Base-by-base conservation (phyloP, 2,113 vertebrate species). In the Chauna torquata region DNA sequence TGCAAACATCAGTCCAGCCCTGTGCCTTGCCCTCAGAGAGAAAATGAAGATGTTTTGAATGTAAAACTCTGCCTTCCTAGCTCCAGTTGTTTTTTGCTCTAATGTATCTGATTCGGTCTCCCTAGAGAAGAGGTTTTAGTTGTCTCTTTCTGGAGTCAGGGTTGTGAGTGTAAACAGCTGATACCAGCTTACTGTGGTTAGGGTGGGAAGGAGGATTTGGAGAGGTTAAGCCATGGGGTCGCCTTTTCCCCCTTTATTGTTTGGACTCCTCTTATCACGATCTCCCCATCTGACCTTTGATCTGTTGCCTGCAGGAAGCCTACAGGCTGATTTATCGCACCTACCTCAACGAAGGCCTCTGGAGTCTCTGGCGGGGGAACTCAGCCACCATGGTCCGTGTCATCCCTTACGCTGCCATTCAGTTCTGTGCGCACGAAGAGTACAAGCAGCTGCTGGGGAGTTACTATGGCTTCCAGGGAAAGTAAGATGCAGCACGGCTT, bases 361-460 rank as follows among this genome's bases (percentile, higher is more conserved):
- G 99, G 97, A 99, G 99, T 91, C 97, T 99, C 70, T 99, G 99
- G 99, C 98, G 99, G 9, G 99, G 99, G 3, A 99, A 99, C 96
- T 99, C 99, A 0, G 99, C 99, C 98, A 99, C 99, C 91, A 99
- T 99, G 99, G 99, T 99, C 45, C 98, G 99, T 0, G 99, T 99
- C 50, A 98, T 99, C 75, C 99, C 99, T 1, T 99, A 99, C 0
- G 99, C 99, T 7, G 99, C 99, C 98, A 99, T 99, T 92, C 99
- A 99, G 98, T 99, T 99, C 98, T 99, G 99, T 28, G 98, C 99
- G 0, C 99, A 99, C 1, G 99, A 99, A 89, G 99, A 99, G 97
- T 99, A 99, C 98, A 99, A 99, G 94, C 96, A 97, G 36, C 90
- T 99, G 79, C 98, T 99, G 93, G 99, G 99, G 36, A 96, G 90